A percentile compares a stretch with the other conserved stretches of the same genome.
Evolutionary conservation across 1,140 invertebrate species (phyloP).

Genomic region (Caerostris darwini): DNA sequence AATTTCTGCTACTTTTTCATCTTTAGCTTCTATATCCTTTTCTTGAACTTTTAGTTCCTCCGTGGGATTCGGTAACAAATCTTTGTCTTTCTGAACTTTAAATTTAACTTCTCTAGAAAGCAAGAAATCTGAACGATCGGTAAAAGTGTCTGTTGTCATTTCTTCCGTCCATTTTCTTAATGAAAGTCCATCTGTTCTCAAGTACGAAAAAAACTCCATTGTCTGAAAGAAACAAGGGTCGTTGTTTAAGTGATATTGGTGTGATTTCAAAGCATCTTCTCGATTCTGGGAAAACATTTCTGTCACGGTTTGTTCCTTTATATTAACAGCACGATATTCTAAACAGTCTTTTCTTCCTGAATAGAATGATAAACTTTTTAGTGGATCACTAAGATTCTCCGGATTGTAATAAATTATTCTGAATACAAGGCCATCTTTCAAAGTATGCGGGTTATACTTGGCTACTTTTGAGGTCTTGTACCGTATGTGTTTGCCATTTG

Average conservation of each 20-base stretch:
- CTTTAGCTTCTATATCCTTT: neutral
- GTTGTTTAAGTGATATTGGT: slow-evolving; percentile 10
- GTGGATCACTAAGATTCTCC: neutral
- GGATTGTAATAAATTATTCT: slow-evolving; percentile 34
- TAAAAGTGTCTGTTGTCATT: neutral
- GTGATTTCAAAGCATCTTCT: slow-evolving; percentile 58
- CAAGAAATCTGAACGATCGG: slow-evolving; percentile 23
- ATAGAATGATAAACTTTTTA: slow-evolving; percentile 34
- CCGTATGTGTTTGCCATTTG: neutral
- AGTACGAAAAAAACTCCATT: slow-evolving; percentile 51
- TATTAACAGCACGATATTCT: slow-evolving; percentile 33
- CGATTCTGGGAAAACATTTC: slow-evolving; percentile 51
- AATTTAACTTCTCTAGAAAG: slow-evolving; percentile 22
- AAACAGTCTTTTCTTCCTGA: slow-evolving; percentile 42
- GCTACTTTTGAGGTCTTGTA: slow-evolving; percentile 55
- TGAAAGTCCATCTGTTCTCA: slow-evolving; percentile 36
- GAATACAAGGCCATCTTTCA: slow-evolving; percentile 26
- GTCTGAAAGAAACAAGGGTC: neutral
- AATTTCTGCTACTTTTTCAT: neutral
- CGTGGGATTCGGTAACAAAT: neutral
- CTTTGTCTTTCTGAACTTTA: neutral
- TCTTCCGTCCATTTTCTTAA: slow-evolving; percentile 26
- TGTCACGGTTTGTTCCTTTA: neutral
- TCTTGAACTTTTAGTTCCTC: neutral
- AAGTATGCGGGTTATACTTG: slow-evolving; percentile 41